phyloP scores from a whole-genome alignment of 2,888 invertebrate genomes.

The Chymomyza procnemis region DNA sequence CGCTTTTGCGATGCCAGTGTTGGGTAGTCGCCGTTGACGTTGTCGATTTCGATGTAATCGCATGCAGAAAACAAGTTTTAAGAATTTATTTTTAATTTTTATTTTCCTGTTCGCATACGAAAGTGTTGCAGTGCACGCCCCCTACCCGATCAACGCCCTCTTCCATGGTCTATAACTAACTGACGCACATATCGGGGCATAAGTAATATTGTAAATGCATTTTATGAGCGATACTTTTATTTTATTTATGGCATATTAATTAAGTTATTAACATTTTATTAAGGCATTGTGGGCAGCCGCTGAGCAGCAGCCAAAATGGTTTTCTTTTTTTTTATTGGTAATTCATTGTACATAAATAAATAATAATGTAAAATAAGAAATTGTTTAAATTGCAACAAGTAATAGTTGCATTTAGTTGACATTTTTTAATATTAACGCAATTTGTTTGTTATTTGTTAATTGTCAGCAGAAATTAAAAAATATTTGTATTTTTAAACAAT shows the following conservation, averaged over 20 bases:
- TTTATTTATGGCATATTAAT: slow-evolving; percentile 72
- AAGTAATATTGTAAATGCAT: not conserved
- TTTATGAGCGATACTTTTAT: slow-evolving; percentile 30
- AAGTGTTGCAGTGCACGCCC: slow-evolving; percentile 54
- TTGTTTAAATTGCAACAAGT: slow-evolving; percentile 44
- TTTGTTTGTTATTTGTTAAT: slow-evolving; percentile 51
- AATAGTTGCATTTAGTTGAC: slow-evolving; percentile 13
- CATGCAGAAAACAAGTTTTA: slow-evolving; percentile 67
- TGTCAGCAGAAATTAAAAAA: slow-evolving; percentile 27
- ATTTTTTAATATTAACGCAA: slow-evolving; percentile 52
- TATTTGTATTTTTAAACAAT: not conserved
- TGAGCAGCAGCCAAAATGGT: slow-evolving; percentile 42
- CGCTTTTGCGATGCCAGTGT: slow-evolving; percentile 39
- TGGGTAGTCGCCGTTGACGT: slow-evolving; percentile 11
- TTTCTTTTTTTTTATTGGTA: slow-evolving; percentile 40
- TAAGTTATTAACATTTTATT: slow-evolving; percentile 71
- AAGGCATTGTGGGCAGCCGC: slow-evolving; percentile 56
- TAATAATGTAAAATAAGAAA: slow-evolving; percentile 32
- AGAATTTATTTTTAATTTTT: slow-evolving; percentile 63
- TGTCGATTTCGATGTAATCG: slow-evolving; percentile 63
- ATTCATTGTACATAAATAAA: slow-evolving; percentile 43
- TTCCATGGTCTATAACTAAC: not conserved
- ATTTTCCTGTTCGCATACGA: slow-evolving; percentile 48
- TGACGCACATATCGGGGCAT: slow-evolving; percentile 3
- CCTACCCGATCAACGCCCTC: not conserved